Conservation (phyloP, 92 coral and sea anemone species). For the Meandrina meandrites region DNA sequence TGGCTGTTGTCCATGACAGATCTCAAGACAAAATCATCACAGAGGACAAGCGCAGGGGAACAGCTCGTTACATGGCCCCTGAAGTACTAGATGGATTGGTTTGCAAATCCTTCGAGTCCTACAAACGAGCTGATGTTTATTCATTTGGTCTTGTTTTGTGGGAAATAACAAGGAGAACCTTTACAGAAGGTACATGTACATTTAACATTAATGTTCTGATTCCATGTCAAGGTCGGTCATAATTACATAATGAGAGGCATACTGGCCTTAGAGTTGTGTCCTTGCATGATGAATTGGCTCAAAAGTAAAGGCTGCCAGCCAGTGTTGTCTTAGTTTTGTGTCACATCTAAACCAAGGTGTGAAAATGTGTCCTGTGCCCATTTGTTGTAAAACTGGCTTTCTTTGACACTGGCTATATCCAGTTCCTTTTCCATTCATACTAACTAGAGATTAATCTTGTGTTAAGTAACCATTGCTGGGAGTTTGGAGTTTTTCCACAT, state of each 20-base stretch:
- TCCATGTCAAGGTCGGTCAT: background rate
- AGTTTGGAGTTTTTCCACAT: too few relatives aligned
- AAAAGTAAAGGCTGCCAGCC: too few relatives aligned
- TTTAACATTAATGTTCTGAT: background rate
- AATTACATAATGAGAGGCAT: background rate
- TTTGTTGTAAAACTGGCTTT: too few relatives aligned
- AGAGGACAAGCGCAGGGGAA: slow-evolving; percentile 79
- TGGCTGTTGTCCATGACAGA: slow-evolving; percentile 79
- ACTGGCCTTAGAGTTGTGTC: background rate
- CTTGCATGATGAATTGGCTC: too few relatives aligned
- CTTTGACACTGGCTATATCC: too few relatives aligned
- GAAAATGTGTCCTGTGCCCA: too few relatives aligned
- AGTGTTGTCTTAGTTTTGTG: too few relatives aligned
- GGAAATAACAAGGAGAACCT: slow-evolving; percentile 89
- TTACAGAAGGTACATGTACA: slow-evolving; percentile 70
- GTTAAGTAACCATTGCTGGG: too few relatives aligned
- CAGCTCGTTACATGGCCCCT: slow-evolving; percentile 98
- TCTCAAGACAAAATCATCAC: slow-evolving; percentile 63
- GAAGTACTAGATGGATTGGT: slow-evolving; percentile 82
- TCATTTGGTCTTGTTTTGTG: slow-evolving; percentile 94
- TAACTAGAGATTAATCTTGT: too few relatives aligned
- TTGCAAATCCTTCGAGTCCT: slow-evolving; percentile 77
- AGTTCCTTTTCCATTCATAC: too few relatives aligned
- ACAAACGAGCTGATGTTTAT: slow-evolving; percentile 92
- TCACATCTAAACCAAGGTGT: too few relatives aligned